phyloP scores from a whole-genome alignment of 2,797 vertebrate genomes.

The Lemur catta region DNA sequence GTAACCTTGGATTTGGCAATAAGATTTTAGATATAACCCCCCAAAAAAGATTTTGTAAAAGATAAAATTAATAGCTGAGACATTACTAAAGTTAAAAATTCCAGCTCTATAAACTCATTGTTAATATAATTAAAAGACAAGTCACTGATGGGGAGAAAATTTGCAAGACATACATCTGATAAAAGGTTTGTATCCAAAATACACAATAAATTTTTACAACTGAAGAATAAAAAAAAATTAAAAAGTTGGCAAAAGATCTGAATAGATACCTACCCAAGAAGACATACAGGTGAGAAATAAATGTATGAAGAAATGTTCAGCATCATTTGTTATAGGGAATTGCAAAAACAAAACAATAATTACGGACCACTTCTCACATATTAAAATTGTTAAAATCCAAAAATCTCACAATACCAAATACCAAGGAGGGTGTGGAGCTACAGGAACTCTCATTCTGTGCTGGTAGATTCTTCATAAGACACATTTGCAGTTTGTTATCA shows the following conservation, averaged over 20 bases:
- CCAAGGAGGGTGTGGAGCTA: background rate
- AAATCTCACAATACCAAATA: background rate
- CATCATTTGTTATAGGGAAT: background rate
- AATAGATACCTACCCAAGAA: background rate
- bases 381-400: background rate
- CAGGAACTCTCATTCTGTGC: background rate
- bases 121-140: background rate
- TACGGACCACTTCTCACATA: background rate
- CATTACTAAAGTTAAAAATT: background rate
- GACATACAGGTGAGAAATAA: background rate
- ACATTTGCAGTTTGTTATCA: background rate
- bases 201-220: background rate
- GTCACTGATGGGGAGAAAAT: background rate
- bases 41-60: background rate
- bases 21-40: background rate
- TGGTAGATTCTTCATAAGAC: background rate
- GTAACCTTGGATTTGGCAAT: background rate
- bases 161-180: background rate
- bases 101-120: background rate
- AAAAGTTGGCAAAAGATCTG: background rate
- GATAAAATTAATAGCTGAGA: background rate
- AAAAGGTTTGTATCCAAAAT: background rate
- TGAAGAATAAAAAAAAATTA: background rate
- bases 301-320: background rate
- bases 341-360: background rate